Evolutionary conservation across 1,140 invertebrate species (phyloP).

Genomic region (Aphidius gifuensis): DNA sequence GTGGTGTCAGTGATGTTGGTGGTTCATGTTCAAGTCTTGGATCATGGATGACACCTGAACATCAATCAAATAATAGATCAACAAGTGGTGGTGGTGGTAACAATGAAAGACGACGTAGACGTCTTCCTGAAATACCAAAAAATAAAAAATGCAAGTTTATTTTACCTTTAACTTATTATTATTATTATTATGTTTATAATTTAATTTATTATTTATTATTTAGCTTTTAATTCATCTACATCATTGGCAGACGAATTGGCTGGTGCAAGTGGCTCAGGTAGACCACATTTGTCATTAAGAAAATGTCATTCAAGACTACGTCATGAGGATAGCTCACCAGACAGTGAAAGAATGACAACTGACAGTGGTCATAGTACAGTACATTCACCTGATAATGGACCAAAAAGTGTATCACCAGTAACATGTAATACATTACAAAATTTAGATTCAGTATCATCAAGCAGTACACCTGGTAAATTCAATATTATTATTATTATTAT

Average conservation of each 20-base stretch:
- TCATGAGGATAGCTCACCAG: slow-evolving; percentile 79
- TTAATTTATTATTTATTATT: slow-evolving; percentile 1
- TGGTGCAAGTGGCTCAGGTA: slow-evolving; percentile 27
- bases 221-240: slow-evolving; percentile 48
- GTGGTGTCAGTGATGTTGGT: slow-evolving; percentile 46
- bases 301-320: slow-evolving; percentile 65
- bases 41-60: slow-evolving; percentile 50
- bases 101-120: slow-evolving; percentile 69
- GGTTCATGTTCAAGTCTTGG: slow-evolving; percentile 49
- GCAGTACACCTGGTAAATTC: slow-evolving; percentile 46
- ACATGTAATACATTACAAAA: slow-evolving; percentile 47
- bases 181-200: too few species aligned
- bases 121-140: slow-evolving; percentile 83
- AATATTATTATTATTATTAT: not conserved
- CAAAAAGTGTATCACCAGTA: slow-evolving; percentile 77
- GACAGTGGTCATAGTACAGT: slow-evolving; percentile 88
- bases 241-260: slow-evolving; percentile 71
- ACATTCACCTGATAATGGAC: slow-evolving; percentile 79
- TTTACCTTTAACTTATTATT: not conserved
- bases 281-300: slow-evolving; percentile 66
- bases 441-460: slow-evolving; percentile 46
- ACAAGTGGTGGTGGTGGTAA: slow-evolving; percentile 30
- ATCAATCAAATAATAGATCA: slow-evolving; percentile 40
- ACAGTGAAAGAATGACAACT: slow-evolving; percentile 77
- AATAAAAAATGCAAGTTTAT: slow-evolving; percentile 73